Evolutionary conservation across 2,113 vertebrate genomes (phyloP).

Genomic region (Eubucco bourcierii): DNA sequence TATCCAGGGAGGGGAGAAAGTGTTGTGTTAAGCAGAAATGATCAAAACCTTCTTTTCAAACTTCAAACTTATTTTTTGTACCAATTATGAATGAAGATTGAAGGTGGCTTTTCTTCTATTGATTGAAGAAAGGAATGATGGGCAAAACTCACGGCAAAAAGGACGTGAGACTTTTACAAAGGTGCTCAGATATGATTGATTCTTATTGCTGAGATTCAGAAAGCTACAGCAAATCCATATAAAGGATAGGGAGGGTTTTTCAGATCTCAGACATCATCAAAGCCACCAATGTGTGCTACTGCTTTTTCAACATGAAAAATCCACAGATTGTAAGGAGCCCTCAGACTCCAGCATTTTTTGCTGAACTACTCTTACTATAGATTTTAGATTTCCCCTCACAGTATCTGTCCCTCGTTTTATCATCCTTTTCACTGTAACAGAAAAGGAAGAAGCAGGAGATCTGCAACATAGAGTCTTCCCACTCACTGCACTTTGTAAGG

Average conservation of each 20-base stretch:
- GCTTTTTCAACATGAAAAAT: background rate
- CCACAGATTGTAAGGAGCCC: background rate
- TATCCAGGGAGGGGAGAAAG: background rate
- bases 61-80: background rate
- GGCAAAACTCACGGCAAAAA: background rate
- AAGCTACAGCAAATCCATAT: constrained; percentile 20
- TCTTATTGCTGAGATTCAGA: constrained; percentile 3
- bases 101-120: constrained; percentile 17
- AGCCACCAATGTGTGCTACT: background rate
- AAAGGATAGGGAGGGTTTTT: background rate
- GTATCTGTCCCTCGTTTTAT: background rate
- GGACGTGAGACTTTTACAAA: background rate
- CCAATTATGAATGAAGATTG: background rate
- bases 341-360: background rate
- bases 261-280: background rate
- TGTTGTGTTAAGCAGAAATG: background rate
- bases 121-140: background rate
- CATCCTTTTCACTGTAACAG: background rate
- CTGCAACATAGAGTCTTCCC: background rate
- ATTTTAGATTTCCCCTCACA: background rate
- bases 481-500: background rate
- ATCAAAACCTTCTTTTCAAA: background rate
- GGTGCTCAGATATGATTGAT: background rate
- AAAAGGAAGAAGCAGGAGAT: background rate
- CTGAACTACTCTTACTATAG: background rate